Conservation (phyloP, 2,888 invertebrate species). For the Hirtodrosophila confusa region DNA sequence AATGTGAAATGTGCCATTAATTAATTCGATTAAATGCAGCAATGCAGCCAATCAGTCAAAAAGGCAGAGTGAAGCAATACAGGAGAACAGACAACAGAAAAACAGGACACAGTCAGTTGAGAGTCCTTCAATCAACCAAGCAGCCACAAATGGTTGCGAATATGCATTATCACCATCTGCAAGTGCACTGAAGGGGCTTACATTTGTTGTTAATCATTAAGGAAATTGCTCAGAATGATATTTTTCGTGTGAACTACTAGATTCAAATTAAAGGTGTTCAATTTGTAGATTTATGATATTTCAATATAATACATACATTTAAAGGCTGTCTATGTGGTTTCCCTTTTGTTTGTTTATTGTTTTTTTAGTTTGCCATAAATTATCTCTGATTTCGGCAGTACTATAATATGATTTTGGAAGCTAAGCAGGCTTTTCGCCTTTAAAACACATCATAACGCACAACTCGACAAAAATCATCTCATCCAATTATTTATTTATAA, state of each 20-base stretch:
- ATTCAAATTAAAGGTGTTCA: too few relatives aligned
- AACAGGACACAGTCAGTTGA: slow-evolving; percentile 30
- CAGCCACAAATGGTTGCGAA: slow-evolving; percentile 34
- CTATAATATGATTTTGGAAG: not conserved
- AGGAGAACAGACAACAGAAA: not conserved
- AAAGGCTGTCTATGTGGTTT: too few relatives aligned
- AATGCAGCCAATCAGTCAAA: slow-evolving; percentile 73
- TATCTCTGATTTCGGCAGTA: not conserved
- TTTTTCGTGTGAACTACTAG: too few relatives aligned
- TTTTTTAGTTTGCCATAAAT: too few relatives aligned
- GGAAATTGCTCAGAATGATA: too few relatives aligned
- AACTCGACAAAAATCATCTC: not conserved
- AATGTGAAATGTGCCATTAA: slow-evolving; percentile 80
- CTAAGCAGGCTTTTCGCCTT: not conserved
- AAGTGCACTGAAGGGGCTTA: not conserved
- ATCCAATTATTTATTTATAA: not conserved
- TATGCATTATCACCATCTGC: slow-evolving; percentile 3
- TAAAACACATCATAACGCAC: not conserved
- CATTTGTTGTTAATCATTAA: slow-evolving; percentile 7
- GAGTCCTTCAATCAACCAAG: slow-evolving; percentile 45
- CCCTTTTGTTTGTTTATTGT: too few relatives aligned
- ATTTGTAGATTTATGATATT: not conserved
- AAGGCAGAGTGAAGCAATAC: slow-evolving; percentile 27
- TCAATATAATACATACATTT: too few relatives aligned
- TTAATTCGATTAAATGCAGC: slow-evolving; percentile 77